Evolutionary conservation across 2,113 vertebrate genomes (phyloP), one percentile per base, ranked within the genome.

Genomic region (Myotis lucifugus): DNA sequence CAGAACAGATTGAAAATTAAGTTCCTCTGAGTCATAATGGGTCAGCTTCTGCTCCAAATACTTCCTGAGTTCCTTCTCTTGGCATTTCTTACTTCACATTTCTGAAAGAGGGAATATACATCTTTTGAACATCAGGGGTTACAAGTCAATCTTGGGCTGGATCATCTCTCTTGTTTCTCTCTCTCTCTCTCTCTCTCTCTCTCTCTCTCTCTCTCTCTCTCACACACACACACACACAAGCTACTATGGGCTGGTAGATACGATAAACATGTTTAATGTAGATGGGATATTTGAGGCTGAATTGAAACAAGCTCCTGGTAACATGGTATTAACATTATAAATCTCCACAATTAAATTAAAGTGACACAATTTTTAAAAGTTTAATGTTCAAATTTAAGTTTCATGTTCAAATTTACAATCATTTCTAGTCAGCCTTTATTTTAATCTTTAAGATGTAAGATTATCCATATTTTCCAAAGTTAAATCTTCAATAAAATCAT

Each of bases 401-500:
- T 87, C 86, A 86, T 40, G 25, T 79, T 83, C 37, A 93, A 42
- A 88, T 93, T 76, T 93, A 78, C 1, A 87, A 40, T 88, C 27
- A 84, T 94, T 91, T 74, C 56, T 92, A 89, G 32, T 32, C 27
- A 61, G 32, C 76, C 52, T 84, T 81, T 86, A 73, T 89, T 84
- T 86, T 72, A 52, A 87, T 95, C 67, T 40, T 95, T 87, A 85
- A 94, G n/a, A 85, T 10, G 6, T 81, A 93, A 81, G 85, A 87
- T 85, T 91, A 94, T 6, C 13, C 21, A 48, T 64, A 90, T 61
- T 93, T 93, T 95, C 50, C 64, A 87, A 90, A 94, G 64, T 94
- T 87, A 85, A 67, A 93, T 91, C 61, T 85, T 94, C 54, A 89
- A 40, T 72, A 91, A 92, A 81, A 40, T 76, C 48, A 77, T 61